Percentiles rank a stretch among this genome's conserved stretches.
Conservation (phyloP, 2,797 vertebrate species). For the Pteropus rufus region DNA sequence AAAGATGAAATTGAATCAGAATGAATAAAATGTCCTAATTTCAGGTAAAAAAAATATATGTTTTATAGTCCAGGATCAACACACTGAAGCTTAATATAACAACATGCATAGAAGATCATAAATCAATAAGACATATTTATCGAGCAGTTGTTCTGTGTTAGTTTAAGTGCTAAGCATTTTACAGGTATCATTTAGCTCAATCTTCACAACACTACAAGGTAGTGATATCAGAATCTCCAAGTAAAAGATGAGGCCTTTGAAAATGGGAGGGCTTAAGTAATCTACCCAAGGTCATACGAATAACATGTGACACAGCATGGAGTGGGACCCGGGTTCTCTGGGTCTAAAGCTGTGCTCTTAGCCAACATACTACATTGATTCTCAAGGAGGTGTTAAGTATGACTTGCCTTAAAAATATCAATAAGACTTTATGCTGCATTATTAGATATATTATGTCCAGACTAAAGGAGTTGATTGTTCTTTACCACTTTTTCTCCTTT, state of each 20-base stretch:
- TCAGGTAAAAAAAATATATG: not conserved
- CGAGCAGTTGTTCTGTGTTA: not conserved
- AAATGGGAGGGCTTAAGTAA: not conserved
- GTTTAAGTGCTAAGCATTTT: not conserved
- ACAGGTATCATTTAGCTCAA: not conserved
- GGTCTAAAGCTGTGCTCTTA: not conserved
- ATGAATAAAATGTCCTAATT: not conserved
- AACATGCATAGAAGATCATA: not conserved
- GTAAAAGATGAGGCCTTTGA: not conserved
- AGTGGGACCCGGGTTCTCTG: not conserved
- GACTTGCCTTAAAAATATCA: not conserved
- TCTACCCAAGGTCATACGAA: not conserved
- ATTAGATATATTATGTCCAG: accelerated
- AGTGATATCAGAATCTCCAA: not conserved
- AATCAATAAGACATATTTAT: not conserved
- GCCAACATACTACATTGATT: not conserved
- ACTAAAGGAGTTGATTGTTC: not conserved
- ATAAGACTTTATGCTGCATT: not conserved
- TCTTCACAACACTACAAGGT: not conserved
- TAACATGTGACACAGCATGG: accelerated
- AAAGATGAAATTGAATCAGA: not conserved
- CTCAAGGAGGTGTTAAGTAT: not conserved
- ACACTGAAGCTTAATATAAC: not conserved
- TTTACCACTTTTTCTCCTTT: not conserved
- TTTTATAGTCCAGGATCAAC: not conserved